Base-by-base conservation (phyloP, 2,113 vertebrate genomes). In the Manacus vitellinus region DNA sequence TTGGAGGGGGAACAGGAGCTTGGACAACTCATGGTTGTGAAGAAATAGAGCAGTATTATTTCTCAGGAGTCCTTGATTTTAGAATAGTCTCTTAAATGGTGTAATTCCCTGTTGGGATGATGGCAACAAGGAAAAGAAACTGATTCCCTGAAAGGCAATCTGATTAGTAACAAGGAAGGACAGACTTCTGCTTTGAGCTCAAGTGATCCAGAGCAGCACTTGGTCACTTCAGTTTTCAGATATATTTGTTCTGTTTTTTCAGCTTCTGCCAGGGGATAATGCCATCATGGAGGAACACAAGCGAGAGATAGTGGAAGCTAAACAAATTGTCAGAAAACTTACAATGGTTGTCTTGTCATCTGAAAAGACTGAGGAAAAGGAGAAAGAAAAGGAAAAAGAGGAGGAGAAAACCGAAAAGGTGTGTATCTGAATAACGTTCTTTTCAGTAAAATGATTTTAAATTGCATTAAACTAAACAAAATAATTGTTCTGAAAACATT, bases 261-360 rank as follows among this genome's bases (percentile, higher is more conserved):
- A 99, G 99, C 99, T 99, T 58, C 98, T 99, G 92, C 99, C 99
- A 56, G 96, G 97, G 89, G 99, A 99, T 98, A 98, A 97, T 97
- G 93, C 95, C 91, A 99, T 99, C 59, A 96, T 99, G 37, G 99
- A 99, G 96, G 99, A 99, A 76, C 98, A 99, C 97, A 99, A 99
- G 96, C 95, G 98, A 65, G 99, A 99, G 93, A 98, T 99, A 95
- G 96, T 99, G 19, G 99, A 99, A 98, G 99, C 99, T 49, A 99
- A 99, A 94, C 99, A 99, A 95, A 99, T 99, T 75, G 99, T 99
- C 55, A 98, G 99, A 94, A 99, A 99, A 96, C 98, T 99, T 93
- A 99, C 99, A 5, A 99, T 99, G 99, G 99, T 99, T 2, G 98
- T 99, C 46, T 97, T 99, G 41, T 99, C 99, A 75, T 99, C 99